Evolutionary conservation across 2,888 invertebrate genomes (phyloP), one percentile per base, ranked within the genome.

Genomic region (Spicauda simplicius): DNA sequence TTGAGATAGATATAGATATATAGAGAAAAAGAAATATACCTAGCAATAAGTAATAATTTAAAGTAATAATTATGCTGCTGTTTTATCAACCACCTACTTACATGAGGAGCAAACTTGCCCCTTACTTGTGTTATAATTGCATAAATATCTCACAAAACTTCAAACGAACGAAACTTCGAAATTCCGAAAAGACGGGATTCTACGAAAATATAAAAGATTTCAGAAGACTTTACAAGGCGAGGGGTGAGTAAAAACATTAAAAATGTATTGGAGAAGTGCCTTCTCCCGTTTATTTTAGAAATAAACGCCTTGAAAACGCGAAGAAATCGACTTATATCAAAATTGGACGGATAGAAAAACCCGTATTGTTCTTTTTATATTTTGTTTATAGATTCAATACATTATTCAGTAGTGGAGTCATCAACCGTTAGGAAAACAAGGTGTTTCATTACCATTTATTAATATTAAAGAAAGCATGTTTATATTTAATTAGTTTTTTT

Each of bases 341-440:
- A 14, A 41, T 41, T 41, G 41, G 12, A 41, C 41, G 14, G 41
- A 41, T 14, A 41, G 41, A 41, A 41, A 41, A 41, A 41, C 12
- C n/a, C 6, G 45, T 41, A n/a, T n/a, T n/a, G 45, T n/a, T 6
- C 10, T 37, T 45, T 6, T 45, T 45, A 5, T 45, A 45, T 12
- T 45, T 14, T 4, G n/a, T 11, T n/a, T 45, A 45, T 45, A 33
- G 50, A 60, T 25, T 19, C 52, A 61, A 37, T 61, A 33, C 53
- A 19, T 53, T 53, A 53, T 41, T 53, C 14, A 61, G 20, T 10
- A n/a, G 41, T 16, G 12, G 45, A 25, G 45, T 62, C 54, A 10
- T 20, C 41, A 45, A 54, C 41, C 62, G 20, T 54, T 62, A 45
- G 25, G 54, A 62, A 62, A 62, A 62, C 54, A 54, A 62, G 62